These are phyloP conservation scores for Empidonax traillii DNA, from an alignment of 2,113 vertebrate species.

Conservation along the genomic window DNA sequence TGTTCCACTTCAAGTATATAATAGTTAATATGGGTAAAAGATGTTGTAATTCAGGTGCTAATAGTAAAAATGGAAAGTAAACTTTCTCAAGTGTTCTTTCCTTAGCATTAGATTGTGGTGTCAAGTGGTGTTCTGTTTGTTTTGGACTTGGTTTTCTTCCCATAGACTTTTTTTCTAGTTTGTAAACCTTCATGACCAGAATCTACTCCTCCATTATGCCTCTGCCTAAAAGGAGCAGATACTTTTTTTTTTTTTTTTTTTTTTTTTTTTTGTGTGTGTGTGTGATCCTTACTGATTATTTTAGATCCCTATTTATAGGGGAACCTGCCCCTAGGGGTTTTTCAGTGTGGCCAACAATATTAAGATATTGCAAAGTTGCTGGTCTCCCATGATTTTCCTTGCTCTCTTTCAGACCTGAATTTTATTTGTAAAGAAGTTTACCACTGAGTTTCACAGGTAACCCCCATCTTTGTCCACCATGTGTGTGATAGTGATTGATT, in stretches of 20 bases:
- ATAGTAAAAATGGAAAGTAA: slow-evolving; percentile 11
- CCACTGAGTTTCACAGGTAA: neutral
- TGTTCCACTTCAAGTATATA: neutral
- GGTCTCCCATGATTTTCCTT: neutral
- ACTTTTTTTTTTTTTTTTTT: too few species aligned
- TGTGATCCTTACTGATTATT: neutral
- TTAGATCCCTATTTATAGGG: neutral
- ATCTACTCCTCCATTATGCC: neutral
- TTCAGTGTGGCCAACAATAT: neutral
- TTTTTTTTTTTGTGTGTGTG: too few species aligned
- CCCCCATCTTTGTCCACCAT: neutral
- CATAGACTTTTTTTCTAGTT: neutral
- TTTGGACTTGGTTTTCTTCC: slow-evolving; percentile 17
- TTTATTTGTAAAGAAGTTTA: neutral
- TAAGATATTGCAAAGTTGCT: neutral
- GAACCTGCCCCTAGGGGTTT: neutral
- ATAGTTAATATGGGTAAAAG: neutral
- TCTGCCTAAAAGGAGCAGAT: neutral
- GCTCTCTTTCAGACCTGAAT: neutral
- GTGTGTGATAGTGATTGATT: neutral
- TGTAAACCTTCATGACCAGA: neutral
- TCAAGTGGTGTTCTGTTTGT: slow-evolving; percentile 24
- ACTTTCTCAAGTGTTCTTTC: slow-evolving; percentile 1
- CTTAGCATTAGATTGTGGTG: neutral
- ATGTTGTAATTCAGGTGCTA: neutral